Percentiles rank a stretch among this genome's conserved stretches.
These are phyloP conservation scores for Vultur gryphus DNA, from an alignment of 2,797 vertebrate species.

Conservation along the genomic window DNA sequence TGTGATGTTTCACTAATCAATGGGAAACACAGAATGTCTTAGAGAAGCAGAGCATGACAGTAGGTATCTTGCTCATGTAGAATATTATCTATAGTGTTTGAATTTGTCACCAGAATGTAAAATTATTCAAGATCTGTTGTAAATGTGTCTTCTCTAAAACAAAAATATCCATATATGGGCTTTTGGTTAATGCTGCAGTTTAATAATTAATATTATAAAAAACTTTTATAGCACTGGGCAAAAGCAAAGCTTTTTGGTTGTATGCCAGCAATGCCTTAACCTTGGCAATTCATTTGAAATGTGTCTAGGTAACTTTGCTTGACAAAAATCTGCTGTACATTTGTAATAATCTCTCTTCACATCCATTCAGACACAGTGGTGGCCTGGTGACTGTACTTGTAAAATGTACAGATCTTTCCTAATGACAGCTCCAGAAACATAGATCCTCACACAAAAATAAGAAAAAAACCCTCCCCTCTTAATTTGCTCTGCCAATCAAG, in stretches of 20 bases:
- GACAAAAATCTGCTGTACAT: not conserved
- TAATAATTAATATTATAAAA: constrained; percentile 2
- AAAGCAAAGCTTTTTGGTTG: not conserved
- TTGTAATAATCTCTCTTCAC: not conserved
- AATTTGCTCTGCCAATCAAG: not conserved
- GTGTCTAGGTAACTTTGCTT: not conserved
- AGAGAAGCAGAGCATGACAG: not conserved
- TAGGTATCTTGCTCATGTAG: not conserved
- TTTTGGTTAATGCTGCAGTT: not conserved
- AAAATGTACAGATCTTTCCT: not conserved
- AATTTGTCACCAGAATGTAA: not conserved
- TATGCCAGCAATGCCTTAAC: not conserved
- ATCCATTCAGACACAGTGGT: not conserved
- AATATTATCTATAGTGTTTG: not conserved
- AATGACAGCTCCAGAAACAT: not conserved
- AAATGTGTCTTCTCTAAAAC: not conserved
- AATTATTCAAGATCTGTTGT: not conserved
- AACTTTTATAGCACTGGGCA: not conserved
- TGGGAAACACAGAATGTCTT: not conserved
- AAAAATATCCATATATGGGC: not conserved
- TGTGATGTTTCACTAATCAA: not conserved
- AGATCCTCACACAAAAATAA: not conserved
- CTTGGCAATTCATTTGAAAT: constrained; percentile 3
- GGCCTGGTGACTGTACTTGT: not conserved
- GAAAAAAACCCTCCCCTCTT: accelerated